Conservation (phyloP, 2,113 vertebrate genomes). For the Heliornis fulica region DNA sequence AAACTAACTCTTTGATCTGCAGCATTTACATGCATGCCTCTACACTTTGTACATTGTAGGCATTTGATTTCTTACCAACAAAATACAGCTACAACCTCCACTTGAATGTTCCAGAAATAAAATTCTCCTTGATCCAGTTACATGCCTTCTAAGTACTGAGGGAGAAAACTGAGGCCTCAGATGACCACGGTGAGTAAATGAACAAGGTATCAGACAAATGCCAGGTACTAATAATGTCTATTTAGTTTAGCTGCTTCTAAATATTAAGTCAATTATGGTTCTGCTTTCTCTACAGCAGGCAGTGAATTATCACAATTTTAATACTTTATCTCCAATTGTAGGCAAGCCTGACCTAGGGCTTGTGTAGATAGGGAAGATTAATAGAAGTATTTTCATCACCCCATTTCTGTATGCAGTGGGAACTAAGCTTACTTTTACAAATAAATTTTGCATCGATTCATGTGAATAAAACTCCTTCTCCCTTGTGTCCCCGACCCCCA, state of each 20-base stretch:
- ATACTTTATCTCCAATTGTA: background rate
- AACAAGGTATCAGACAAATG: constrained; percentile 29
- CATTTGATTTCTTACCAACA: constrained; percentile 49
- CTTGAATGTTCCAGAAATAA: constrained; percentile 45
- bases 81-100: constrained; percentile 31
- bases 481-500: background rate
- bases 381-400: background rate
- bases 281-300: background rate
- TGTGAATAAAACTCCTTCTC: background rate
- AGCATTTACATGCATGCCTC: constrained; percentile 55
- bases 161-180: constrained; percentile 2
- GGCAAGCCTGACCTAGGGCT: background rate
- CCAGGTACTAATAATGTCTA: constrained; percentile 18
- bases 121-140: constrained; percentile 49
- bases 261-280: constrained; percentile 25
- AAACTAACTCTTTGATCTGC: constrained; percentile 62
- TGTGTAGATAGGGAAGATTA: background rate
- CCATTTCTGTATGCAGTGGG: background rate
- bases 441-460: background rate
- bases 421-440: background rate
- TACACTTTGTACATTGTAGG: constrained; percentile 39
- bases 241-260: constrained; percentile 38
- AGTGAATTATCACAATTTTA: background rate
- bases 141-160: background rate
- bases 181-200: constrained; percentile 38